Evolutionary conservation across 2,888 invertebrate species (phyloP).

Genomic region (Lithosia quadra): DNA sequence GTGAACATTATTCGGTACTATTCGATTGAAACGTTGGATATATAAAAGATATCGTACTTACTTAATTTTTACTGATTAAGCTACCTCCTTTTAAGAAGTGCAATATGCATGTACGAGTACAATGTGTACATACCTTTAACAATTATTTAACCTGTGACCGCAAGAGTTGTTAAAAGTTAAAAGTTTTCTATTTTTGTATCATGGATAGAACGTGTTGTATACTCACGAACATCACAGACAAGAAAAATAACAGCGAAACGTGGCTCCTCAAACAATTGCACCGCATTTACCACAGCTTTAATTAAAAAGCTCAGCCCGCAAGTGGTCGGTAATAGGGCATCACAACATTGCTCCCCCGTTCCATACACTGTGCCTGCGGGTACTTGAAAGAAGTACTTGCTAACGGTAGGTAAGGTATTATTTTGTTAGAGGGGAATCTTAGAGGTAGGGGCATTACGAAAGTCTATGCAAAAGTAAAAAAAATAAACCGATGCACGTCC

Average conservation of each 20-base stretch:
- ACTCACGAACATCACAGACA: neutral
- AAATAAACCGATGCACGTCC: slow-evolving; percentile 5
- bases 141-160: neutral
- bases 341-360: slow-evolving; percentile 67
- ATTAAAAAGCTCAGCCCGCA: slow-evolving; percentile 79
- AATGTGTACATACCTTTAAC: neutral
- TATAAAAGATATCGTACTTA: too few relatives aligned
- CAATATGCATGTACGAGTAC: neutral
- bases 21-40: too few relatives aligned
- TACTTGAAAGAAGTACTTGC: slow-evolving; percentile 58
- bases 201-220: neutral
- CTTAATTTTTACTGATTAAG: neutral
- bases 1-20: too few relatives aligned
- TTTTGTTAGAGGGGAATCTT: slow-evolving; percentile 59
- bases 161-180: too few relatives aligned
- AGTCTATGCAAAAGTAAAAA: slow-evolving; percentile 3
- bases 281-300: slow-evolving; percentile 66
- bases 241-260: slow-evolving; percentile 34
- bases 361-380: slow-evolving; percentile 56
- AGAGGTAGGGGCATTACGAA: slow-evolving; percentile 26
- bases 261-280: slow-evolving; percentile 52
- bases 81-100: neutral
- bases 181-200: neutral
- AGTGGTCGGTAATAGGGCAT: slow-evolving; percentile 75
- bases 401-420: slow-evolving; percentile 43